phyloP scores from a whole-genome alignment of 1,140 invertebrate species.

The Agrilus planipennis region DNA sequence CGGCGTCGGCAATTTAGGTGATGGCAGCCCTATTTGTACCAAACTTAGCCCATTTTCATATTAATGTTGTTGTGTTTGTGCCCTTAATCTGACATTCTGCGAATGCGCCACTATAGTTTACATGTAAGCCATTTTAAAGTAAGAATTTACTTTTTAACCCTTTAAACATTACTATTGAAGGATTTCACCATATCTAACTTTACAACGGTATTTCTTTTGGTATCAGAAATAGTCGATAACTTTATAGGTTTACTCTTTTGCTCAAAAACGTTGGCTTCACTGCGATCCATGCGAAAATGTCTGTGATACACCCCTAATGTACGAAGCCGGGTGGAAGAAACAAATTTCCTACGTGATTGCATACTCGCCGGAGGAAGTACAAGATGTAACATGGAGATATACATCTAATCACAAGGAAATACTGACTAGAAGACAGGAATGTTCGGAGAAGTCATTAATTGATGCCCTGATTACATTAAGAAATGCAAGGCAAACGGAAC shows the following conservation, averaged over 20 bases:
- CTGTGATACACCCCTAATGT: slow-evolving; percentile 81
- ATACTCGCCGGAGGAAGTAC: slow-evolving; percentile 78
- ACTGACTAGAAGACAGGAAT: slow-evolving; percentile 41
- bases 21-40: too few species aligned
- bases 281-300: slow-evolving; percentile 89
- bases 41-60: too few species aligned
- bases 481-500: slow-evolving; percentile 36
- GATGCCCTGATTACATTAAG: slow-evolving; percentile 36
- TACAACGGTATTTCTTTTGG: too few species aligned
- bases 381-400: slow-evolving; percentile 96
- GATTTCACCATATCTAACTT: too few species aligned
- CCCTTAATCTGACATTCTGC: too few species aligned
- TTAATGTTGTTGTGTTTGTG: too few species aligned
- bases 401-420: slow-evolving; percentile 51
- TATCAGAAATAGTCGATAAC: too few species aligned
- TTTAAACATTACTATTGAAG: too few species aligned
- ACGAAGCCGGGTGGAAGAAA: slow-evolving; percentile 86
- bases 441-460: slow-evolving; percentile 49
- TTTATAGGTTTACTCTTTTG: slow-evolving; percentile 51
- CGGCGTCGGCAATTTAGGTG: too few species aligned
- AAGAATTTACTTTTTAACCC: too few species aligned
- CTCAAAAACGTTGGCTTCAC: slow-evolving; percentile 77
- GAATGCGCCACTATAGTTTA: too few species aligned
- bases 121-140: too few species aligned
- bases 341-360: slow-evolving; percentile 80